Percentiles rank a stretch among this genome's conserved stretches.
These are phyloP conservation scores for Cerastoderma edule DNA, from an alignment of 2,888 invertebrate genomes.

Conservation along the genomic window DNA sequence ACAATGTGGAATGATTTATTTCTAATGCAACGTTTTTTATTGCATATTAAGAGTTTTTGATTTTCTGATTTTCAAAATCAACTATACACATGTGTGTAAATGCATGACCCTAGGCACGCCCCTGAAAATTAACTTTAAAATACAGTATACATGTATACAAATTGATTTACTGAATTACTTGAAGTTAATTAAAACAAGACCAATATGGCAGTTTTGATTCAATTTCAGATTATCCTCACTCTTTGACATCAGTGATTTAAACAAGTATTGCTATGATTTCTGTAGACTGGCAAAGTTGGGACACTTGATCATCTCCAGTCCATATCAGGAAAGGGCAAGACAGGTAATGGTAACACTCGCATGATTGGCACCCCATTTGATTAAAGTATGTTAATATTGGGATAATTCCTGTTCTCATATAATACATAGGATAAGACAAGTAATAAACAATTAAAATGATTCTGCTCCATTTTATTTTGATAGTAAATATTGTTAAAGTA, in stretches of 20 bases:
- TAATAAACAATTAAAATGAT: no score
- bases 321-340: conserved; percentile 48
- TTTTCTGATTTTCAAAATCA: not conserved
- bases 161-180: not conserved
- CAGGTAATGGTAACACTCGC: no score
- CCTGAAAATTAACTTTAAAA: not conserved
- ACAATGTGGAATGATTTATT: no score
- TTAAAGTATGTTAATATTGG: no score
- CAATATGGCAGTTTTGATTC: no score
- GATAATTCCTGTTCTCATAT: no score
- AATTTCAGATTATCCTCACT: conserved; percentile 45
- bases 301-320: conserved; percentile 53
- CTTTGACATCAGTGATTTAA: conserved; percentile 45
- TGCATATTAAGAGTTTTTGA: not conserved
- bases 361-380: no score
- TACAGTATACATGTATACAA: not conserved
- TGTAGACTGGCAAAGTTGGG: conserved; percentile 52
- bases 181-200: not conserved
- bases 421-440: no score
- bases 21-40: no score
- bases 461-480: no score
- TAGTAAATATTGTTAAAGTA: no score
- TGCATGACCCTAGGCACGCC: not conserved
- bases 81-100: not conserved
- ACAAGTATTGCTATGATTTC: conserved; percentile 54